A percentile compares a stretch with the other conserved stretches of the same genome.
These are phyloP conservation scores for Pollenia griseotomentosa DNA, from an alignment of 2,888 invertebrate genomes.

Conservation along the genomic window DNA sequence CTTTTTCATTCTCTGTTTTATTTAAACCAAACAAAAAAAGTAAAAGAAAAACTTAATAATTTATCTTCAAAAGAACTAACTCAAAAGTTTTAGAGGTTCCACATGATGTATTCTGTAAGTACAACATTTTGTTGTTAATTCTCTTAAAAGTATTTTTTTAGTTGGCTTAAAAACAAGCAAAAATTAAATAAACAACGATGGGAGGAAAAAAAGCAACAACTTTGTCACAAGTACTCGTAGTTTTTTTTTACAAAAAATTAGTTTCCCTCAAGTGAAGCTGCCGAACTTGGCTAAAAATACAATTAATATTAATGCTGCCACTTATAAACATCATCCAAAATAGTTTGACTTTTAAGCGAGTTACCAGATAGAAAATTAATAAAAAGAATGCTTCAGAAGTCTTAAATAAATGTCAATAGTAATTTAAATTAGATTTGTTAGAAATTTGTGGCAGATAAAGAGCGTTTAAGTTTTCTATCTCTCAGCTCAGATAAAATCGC, in stretches of 20 bases:
- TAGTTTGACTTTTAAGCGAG: neutral
- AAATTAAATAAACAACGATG: neutral
- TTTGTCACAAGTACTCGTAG: conserved; percentile 65
- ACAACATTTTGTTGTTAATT: conserved; percentile 62
- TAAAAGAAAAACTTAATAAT: conserved; percentile 46
- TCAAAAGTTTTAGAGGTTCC: conserved; percentile 67
- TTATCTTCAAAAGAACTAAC: conserved; percentile 61
- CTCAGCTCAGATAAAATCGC: too few relatives aligned
- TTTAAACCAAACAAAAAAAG: neutral
- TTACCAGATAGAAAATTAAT: neutral
- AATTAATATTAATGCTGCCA: conserved; percentile 61
- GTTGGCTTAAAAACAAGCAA: conserved; percentile 23
- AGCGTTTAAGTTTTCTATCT: too few relatives aligned
- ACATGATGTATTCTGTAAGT: conserved; percentile 62
- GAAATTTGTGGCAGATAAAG: too few relatives aligned
- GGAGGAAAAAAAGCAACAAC: conserved; percentile 46
- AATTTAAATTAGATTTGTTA: too few relatives aligned
- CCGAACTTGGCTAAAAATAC: conserved; percentile 60
- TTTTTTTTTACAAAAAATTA: conserved; percentile 57
- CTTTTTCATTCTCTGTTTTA: neutral
- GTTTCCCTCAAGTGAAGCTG: conserved; percentile 60
- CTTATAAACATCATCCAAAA: neutral
- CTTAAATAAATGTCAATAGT: too few relatives aligned
- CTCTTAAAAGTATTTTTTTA: conserved; percentile 56
- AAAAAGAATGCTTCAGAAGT: too few relatives aligned